Percentiles rank a stretch among this genome's conserved stretches.
Conservation (phyloP, 30 jellyfish, hydroid and myxozoan species). For the Rhopilema esculentum region DNA sequence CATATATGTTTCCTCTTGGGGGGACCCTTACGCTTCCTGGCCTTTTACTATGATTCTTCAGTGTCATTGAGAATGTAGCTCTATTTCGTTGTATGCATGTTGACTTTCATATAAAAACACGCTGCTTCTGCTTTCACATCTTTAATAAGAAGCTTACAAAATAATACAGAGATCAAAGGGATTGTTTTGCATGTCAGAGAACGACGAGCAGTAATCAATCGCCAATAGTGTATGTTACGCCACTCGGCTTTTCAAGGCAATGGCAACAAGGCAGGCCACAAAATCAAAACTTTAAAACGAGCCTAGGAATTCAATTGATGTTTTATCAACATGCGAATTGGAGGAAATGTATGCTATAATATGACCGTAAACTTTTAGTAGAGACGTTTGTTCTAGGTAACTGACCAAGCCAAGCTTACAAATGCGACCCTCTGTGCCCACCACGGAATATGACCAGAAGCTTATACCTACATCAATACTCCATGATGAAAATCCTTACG, state of each 20-base stretch:
- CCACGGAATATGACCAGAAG: background rate
- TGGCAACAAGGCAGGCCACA: background rate
- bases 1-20: too few species aligned
- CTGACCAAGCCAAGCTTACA: background rate
- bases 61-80: background rate
- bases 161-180: background rate
- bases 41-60: too few species aligned
- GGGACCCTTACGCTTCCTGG: too few species aligned
- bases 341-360: background rate
- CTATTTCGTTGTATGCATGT: background rate
- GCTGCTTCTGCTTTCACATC: background rate
- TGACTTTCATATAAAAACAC: background rate
- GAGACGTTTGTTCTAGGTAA: background rate
- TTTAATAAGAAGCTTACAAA: background rate
- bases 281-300: background rate
- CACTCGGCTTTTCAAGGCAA: background rate
- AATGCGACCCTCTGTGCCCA: too few species aligned
- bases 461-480: too few species aligned
- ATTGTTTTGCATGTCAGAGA: background rate
- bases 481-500: too few species aligned
- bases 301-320: background rate
- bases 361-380: background rate
- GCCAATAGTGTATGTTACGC: background rate
- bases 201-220: background rate
- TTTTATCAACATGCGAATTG: background rate